A percentile compares a stretch with the other conserved stretches of the same genome.
Evolutionary conservation across 2,888 invertebrate species (phyloP).

Genomic region (Argyra leucocephala): DNA sequence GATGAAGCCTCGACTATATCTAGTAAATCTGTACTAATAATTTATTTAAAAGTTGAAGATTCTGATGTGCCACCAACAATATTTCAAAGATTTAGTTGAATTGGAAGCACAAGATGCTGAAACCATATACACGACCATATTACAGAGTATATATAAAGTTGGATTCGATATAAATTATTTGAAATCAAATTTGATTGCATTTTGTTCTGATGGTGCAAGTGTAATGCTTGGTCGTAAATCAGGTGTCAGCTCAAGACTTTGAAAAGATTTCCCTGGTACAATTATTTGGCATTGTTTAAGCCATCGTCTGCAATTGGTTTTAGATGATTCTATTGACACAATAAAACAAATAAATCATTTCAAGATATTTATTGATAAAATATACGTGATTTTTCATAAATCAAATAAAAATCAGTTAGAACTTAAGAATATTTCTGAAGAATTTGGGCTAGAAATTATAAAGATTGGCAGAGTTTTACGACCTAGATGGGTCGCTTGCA

Average conservation of each 20-base stretch:
- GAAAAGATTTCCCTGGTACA: neutral
- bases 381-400: slow-evolving; percentile 12
- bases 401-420: slow-evolving; percentile 9
- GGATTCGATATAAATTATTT: slow-evolving; percentile 9
- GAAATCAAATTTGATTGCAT: slow-evolving; percentile 6
- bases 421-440: too few relatives aligned
- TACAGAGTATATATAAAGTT: neutral
- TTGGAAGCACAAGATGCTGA: slow-evolving; percentile 4
- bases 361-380: slow-evolving; percentile 21
- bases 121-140: neutral
- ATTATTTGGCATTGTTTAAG: slow-evolving; percentile 16
- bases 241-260: slow-evolving; percentile 4
- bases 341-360: slow-evolving; percentile 22
- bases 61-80: neutral
- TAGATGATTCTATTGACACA: slow-evolving; percentile 21
- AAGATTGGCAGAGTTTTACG: too few relatives aligned
- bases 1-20: slow-evolving; percentile 8
- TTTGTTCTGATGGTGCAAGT: slow-evolving; percentile 11
- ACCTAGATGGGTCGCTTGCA: too few relatives aligned
- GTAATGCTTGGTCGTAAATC: slow-evolving; percentile 9
- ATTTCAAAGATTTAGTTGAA: neutral
- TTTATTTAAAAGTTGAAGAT: slow-evolving; percentile 5
- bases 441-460: too few relatives aligned
- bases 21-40: slow-evolving; percentile 7
- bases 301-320: slow-evolving; percentile 19